These are phyloP conservation scores for Crax fasciolata DNA, from an alignment of 2,797 vertebrate genomes.

Conservation along the genomic window DNA sequence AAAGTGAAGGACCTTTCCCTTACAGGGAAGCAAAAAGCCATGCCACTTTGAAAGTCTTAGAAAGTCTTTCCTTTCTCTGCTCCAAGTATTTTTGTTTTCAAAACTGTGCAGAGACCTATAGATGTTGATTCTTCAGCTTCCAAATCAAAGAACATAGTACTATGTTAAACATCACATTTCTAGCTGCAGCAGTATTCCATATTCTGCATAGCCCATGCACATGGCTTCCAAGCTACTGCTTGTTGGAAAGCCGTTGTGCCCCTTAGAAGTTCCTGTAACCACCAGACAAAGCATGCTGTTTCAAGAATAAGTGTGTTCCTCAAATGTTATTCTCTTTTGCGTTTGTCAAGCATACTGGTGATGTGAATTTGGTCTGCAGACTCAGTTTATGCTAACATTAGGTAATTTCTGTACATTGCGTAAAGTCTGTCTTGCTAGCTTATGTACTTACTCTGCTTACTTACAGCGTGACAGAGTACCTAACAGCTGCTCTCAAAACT, in stretches of 20 bases:
- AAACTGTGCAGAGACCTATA: not conserved
- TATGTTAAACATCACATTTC: fast-evolving
- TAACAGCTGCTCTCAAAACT: not conserved
- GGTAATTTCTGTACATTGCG: not conserved
- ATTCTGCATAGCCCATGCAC: not conserved
- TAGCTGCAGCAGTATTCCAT: not conserved
- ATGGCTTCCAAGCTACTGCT: not conserved
- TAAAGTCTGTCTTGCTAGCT: not conserved
- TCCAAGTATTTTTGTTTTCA: not conserved
- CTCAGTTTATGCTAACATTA: not conserved
- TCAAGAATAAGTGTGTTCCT: not conserved
- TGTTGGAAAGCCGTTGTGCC: not conserved
- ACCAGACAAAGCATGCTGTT: not conserved
- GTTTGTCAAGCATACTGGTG: not conserved
- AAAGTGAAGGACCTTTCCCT: not conserved
- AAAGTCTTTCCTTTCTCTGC: not conserved
- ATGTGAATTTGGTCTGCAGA: not conserved
- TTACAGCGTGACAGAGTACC: not conserved
- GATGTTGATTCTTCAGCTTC: not conserved
- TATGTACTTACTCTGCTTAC: not conserved
- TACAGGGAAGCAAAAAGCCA: not conserved
- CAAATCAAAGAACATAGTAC: not conserved
- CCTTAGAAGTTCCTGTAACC: not conserved
- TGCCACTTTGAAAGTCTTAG: not conserved
- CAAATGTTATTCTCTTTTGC: not conserved